Conservation (phyloP, 2,113 vertebrate genomes). For the Corynorhinus townsendii region DNA sequence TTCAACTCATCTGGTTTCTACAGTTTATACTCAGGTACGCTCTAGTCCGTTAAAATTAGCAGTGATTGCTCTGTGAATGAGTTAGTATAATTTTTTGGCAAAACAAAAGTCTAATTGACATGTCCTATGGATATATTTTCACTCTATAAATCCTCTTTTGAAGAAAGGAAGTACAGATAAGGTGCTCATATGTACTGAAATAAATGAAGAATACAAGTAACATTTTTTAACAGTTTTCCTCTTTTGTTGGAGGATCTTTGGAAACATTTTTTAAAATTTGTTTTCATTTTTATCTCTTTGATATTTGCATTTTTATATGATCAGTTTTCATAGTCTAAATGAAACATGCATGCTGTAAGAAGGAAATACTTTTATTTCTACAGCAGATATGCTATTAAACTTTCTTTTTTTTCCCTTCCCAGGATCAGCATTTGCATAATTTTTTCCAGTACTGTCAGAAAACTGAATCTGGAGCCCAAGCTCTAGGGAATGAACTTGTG, state of each 20-base stretch:
- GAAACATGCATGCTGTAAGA: background rate
- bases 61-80: background rate
- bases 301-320: background rate
- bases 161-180: background rate
- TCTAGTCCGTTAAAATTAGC: background rate
- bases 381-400: background rate
- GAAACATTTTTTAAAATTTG: background rate
- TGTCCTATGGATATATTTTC: background rate
- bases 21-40: conserved; percentile 95
- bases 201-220: background rate
- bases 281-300: background rate
- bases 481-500: conserved; percentile 91
- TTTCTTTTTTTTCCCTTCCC: conserved; percentile 13
- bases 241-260: background rate
- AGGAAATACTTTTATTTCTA: background rate
- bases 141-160: background rate
- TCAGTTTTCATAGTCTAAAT: conserved; percentile 1
- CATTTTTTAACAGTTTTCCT: background rate
- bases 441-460: conserved; percentile 97
- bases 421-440: conserved; percentile 99
- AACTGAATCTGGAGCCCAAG: conserved; percentile 83
- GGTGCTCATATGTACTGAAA: background rate
- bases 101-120: background rate
- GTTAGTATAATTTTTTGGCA: background rate
- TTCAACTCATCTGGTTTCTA: conserved; percentile 95